Evolutionary conservation across 2,888 invertebrate genomes (phyloP), one percentile per base, ranked within the genome.

Genomic region (Dyspetes luteomarginatus): DNA sequence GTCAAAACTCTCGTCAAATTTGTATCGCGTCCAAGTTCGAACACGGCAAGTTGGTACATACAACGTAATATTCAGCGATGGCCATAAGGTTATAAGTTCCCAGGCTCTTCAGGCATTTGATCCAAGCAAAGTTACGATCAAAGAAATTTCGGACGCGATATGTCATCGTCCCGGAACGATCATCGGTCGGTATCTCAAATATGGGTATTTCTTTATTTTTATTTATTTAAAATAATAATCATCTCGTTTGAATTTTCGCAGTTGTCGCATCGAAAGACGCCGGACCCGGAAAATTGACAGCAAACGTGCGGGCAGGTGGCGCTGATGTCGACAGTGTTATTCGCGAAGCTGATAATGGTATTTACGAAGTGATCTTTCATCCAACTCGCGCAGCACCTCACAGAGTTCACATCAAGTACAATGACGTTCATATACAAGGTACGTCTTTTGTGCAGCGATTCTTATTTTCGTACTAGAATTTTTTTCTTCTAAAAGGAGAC

Each of bases 321-420:
- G 94, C 94, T 30, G 95, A 96, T 82, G 97, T 98, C 3, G 96
- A 97, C 24, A 97, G 97, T 90, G 95, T 96, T 81, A 95, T 98
- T 82, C 93, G 97, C 19, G 95, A 96, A 73, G 94, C 94, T 76
- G 94, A 95, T 56, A 95, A 95, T 85, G 95, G 96, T 28, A 93
- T 96, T 69, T 96, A 96, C 92, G 97, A 97, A 92, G 95, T 97
- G 28, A 95, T 96, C 78, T 98, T 98, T 93, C 97, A 97, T 91
- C 98, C 98, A 0, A 95, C 96, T 0, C 93, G 96, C 45, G 96
- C 97, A 0, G 97, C 98, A 22, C 96, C 97, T 1, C 98, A 99
- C 91, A 94, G 96, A 86, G 94, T 99, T 75, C 95, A 96, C 79
- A 94, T 98, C 65, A 95, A 96, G 85, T 98, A 97, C 93, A 98